phyloP scores from a whole-genome alignment of 2,797 vertebrate species.

The Petrocephalus schoutedeni region DNA sequence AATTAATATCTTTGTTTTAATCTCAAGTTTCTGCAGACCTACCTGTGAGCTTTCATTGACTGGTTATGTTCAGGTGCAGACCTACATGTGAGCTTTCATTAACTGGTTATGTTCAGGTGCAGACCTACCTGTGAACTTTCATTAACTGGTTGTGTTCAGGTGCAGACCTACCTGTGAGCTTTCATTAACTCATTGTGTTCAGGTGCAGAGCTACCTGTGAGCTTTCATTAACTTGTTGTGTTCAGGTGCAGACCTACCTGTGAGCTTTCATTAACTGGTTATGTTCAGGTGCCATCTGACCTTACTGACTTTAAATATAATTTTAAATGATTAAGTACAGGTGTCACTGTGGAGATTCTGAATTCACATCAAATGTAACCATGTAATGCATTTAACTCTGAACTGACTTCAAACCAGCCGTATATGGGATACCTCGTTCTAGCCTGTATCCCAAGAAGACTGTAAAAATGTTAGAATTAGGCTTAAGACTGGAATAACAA shows the following conservation, averaged over 20 bases:
- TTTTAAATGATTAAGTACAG: background rate
- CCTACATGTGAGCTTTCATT: background rate
- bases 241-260: background rate
- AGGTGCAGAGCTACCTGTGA: no score
- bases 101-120: background rate
- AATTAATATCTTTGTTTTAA: background rate
- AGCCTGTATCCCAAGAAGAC: background rate
- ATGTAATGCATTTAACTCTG: no score
- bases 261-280: background rate
- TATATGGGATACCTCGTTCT: background rate
- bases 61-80: background rate
- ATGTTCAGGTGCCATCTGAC: background rate
- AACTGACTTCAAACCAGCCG: background rate
- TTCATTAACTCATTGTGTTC: background rate
- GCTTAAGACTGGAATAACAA: no score
- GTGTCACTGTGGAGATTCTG: background rate
- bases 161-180: background rate
- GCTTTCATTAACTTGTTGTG: no score
- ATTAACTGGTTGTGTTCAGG: background rate
- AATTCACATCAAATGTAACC: background rate
- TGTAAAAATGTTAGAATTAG: background rate
- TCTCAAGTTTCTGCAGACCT: background rate
- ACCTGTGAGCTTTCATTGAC: background rate
- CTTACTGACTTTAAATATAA: background rate
- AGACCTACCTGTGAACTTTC: background rate